These are phyloP conservation scores for Gnatocerus cornutus DNA, from an alignment of 2,888 invertebrate genomes.

Conservation along the genomic window DNA sequence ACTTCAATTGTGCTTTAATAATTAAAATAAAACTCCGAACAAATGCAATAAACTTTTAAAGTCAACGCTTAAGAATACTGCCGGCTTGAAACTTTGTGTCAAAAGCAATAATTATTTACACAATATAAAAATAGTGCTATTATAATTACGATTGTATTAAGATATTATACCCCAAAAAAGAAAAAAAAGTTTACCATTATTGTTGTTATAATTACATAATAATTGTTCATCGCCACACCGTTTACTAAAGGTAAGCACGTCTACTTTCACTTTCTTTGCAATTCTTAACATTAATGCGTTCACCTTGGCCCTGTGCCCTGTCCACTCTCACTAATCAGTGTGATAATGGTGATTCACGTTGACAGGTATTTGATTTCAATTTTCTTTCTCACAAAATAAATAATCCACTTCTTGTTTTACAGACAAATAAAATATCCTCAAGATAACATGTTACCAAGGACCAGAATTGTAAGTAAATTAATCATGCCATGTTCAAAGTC, in stretches of 20 bases:
- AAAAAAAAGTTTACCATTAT: too few relatives aligned
- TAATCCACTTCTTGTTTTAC: conserved; percentile 3
- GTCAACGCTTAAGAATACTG: too few relatives aligned
- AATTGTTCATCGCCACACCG: neutral
- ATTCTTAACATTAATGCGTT: conserved; percentile 11
- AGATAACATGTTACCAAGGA: conserved; percentile 34
- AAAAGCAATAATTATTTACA: too few relatives aligned
- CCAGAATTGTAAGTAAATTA: conserved; percentile 31
- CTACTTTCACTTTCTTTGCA: conserved; percentile 1
- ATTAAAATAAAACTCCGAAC: too few relatives aligned
- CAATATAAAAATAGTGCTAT: too few relatives aligned
- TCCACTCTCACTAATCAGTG: neutral
- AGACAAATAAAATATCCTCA: conserved; percentile 1
- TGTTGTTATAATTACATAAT: neutral
- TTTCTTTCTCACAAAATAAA: conserved; percentile 8
- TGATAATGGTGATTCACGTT: neutral
- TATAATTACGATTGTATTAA: too few relatives aligned
- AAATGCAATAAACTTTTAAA: too few relatives aligned
- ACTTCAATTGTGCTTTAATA: too few relatives aligned
- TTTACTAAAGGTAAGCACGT: neutral
- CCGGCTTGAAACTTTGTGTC: too few relatives aligned
- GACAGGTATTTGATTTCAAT: neutral
- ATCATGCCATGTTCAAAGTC: neutral
- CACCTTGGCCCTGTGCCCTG: neutral
- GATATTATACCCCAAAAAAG: too few relatives aligned